Percentiles rank a stretch among this genome's conserved stretches.
phyloP scores from a whole-genome alignment of 2,113 vertebrate species.

The Channa argus region DNA sequence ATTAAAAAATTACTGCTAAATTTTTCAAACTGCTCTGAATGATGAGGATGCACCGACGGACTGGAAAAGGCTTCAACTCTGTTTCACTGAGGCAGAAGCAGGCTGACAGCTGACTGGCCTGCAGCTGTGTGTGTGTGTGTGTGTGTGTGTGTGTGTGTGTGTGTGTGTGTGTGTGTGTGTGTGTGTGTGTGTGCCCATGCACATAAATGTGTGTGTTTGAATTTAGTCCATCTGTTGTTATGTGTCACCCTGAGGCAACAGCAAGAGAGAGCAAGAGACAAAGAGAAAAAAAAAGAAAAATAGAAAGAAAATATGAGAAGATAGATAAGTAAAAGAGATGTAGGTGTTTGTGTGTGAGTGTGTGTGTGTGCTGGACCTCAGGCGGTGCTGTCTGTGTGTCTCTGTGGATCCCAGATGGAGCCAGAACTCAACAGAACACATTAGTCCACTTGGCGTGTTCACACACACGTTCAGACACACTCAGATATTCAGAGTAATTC shows the following conservation, averaged over 20 bases:
- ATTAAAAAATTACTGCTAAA: conserved; percentile 29
- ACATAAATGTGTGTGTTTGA: conserved; percentile 21
- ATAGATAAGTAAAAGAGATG: conserved; percentile 34
- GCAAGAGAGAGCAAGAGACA: conserved; percentile 45
- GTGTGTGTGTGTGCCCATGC: conserved; percentile 21
- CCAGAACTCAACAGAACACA: conserved; percentile 70
- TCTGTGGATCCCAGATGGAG: conserved; percentile 78
- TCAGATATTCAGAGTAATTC: conserved; percentile 51
- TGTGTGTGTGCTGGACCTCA: conserved; percentile 51
- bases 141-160: conserved; percentile 26
- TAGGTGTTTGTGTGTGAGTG: conserved; percentile 26
- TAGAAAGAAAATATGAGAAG: conserved; percentile 53
- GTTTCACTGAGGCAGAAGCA: conserved; percentile 55
- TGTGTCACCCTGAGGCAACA: conserved; percentile 53
- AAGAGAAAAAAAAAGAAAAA: conserved; percentile 13
- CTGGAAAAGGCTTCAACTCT: conserved; percentile 34
- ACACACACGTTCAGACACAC: conserved; percentile 56
- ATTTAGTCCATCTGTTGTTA: conserved; percentile 73
- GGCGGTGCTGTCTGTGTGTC: conserved; percentile 58
- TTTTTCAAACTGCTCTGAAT: conserved; percentile 23
- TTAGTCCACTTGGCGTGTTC: conserved; percentile 74
- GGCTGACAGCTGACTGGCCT: conserved; percentile 74
- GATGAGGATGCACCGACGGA: conserved; percentile 3
- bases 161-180: conserved; percentile 3
- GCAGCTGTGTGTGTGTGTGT: conserved; percentile 45